Conservation (phyloP, 1,140 invertebrate species). For the Nephotettix cincticeps region DNA sequence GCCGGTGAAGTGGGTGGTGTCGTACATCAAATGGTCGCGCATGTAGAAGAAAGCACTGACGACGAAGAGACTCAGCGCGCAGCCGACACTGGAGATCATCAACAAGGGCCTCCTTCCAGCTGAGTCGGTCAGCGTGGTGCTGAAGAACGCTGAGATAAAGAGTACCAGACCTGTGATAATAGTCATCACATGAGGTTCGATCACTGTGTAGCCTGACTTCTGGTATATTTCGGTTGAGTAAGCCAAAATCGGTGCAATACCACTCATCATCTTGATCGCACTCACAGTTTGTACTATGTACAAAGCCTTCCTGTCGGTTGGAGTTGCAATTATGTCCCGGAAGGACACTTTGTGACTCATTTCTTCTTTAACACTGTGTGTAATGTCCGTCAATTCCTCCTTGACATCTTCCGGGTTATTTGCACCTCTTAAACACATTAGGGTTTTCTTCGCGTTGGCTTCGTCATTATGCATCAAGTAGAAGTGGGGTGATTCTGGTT, state of each 20-base stretch:
- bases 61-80: conserved; percentile 62
- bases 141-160: conserved; percentile 47
- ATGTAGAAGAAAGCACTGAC: conserved; percentile 37
- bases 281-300: conserved; percentile 34
- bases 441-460: conserved; percentile 59
- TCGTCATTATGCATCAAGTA: conserved; percentile 59
- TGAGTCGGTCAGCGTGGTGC: conserved; percentile 48
- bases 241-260: conserved; percentile 34
- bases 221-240: conserved; percentile 33
- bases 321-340: conserved; percentile 30
- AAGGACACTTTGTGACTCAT: conserved; percentile 12
- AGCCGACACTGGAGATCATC: conserved; percentile 56
- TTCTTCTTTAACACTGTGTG: conserved; percentile 26
- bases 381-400: conserved; percentile 34
- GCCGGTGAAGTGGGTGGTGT: background rate
- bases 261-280: conserved; percentile 32
- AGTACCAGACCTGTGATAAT: conserved; percentile 34
- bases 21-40: background rate
- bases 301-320: conserved; percentile 32
- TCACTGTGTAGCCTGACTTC: background rate
- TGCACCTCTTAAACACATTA: conserved; percentile 62
- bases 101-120: conserved; percentile 55
- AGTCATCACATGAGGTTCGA: conserved; percentile 33
- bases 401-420: conserved; percentile 25
- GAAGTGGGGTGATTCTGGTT: conserved; percentile 82